Evolutionary conservation across 2,888 invertebrate species (phyloP).

Genomic region (Cheilosia soror): DNA sequence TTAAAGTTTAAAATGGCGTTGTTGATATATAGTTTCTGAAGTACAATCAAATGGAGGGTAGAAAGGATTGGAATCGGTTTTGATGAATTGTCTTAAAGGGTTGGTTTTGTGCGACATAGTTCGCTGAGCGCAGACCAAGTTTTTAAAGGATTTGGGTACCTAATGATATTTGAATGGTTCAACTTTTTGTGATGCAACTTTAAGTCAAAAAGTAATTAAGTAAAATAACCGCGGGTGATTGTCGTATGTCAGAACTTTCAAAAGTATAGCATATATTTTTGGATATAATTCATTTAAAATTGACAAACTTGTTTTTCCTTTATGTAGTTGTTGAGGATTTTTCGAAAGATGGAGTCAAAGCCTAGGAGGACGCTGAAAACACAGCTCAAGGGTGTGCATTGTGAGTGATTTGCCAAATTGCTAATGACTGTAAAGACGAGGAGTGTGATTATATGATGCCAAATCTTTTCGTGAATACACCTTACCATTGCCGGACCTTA

Average conservation of each 20-base stretch:
- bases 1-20: constrained; percentile 26
- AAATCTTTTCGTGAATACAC: no score
- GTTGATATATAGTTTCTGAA: constrained; percentile 14
- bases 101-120: constrained; percentile 30
- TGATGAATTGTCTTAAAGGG: constrained; percentile 51
- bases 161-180: constrained; percentile 8
- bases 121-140: constrained; percentile 28
- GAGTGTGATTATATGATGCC: no score
- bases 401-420: no score
- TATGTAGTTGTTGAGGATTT: no score
- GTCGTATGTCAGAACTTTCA: background rate
- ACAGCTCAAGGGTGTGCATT: no score
- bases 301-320: no score
- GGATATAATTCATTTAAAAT: no score
- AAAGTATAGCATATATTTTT: background rate
- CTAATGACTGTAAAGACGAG: no score
- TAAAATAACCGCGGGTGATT: background rate
- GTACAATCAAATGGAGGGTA: background rate
- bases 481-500: no score
- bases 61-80: background rate
- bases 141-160: constrained; percentile 22
- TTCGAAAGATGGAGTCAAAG: no score
- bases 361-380: no score
- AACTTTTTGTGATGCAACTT: background rate
- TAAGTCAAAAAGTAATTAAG: background rate